Evolutionary conservation across 30 jellyfish, hydroid and myxozoan species (phyloP), one percentile per base, ranked within the genome.

Genomic region (Clytia hemisphaerica): DNA sequence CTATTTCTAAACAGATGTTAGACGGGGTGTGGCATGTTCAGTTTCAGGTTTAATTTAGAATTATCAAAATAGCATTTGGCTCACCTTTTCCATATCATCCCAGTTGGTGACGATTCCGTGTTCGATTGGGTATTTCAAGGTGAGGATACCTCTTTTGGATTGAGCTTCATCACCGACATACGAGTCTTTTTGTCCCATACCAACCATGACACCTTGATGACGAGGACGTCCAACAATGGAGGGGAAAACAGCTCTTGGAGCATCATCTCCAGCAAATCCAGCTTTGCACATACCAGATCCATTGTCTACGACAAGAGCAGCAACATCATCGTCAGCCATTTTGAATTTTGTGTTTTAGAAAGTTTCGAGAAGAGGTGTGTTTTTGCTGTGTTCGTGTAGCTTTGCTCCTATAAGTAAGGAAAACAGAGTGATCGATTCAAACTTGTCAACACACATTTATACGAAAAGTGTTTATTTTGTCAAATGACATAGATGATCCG

Each of bases 261-360:
- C 98, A 66, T 90, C 98, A 68, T 90, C 98, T 53, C 98, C 98
- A 16, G 98, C 98, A 58, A 90, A 90, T 9, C 98, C 98, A 63
- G 98, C 98, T 47, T 90, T 90, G 93, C 95, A 80, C 97, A 88
- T 88, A 73, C 98, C 98, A 77, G 98, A 90, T 81, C 98, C 98
- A 90, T 90, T 90, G 93, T 90, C 98, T 50, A 90, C 79, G 83
- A 90, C 98, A 29, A 90, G 83, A 30, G 98, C 98, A 14, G 98
- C 98, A 58, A 90, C 93, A 72, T 90, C 98, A 66, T 90, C 98
- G 58, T 90, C 98, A 71, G 88, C 92, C 98, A 90, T 90, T 37
- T 73, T 57, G n/a, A n/a, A n/a, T n/a, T n/a, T n/a, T n/a, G n/a
- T n/a, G n/a, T n/a, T n/a, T n/a, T n/a, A n/a, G n/a, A n/a, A n/a